These are phyloP conservation scores for Trachops cirrhosus DNA, from an alignment of 2,797 vertebrate genomes.

Conservation along the genomic window DNA sequence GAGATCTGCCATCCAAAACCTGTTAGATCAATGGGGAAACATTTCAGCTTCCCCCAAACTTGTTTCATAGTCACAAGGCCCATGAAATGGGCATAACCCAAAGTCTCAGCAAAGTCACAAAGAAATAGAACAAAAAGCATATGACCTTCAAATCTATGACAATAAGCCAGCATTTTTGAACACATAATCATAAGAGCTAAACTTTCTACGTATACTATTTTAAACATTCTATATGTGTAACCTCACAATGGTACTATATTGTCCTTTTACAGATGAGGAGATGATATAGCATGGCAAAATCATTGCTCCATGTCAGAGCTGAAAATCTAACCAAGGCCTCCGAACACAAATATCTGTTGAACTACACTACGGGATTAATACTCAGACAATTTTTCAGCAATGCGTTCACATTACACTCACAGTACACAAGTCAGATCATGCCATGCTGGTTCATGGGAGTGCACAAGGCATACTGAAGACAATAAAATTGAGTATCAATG, in stretches of 20 bases:
- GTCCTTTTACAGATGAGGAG: background rate
- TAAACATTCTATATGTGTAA: background rate
- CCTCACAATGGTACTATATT: background rate
- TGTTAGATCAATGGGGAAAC: background rate
- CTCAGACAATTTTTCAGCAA: background rate
- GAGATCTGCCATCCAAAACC: background rate
- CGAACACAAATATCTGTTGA: background rate
- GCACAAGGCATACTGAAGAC: accelerated
- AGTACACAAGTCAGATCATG: background rate
- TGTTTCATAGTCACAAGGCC: background rate
- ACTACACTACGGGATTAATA: background rate
- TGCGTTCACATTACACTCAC: background rate
- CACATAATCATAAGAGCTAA: background rate
- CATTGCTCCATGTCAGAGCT: background rate
- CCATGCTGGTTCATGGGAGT: background rate
- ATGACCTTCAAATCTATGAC: background rate
- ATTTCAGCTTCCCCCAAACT: background rate
- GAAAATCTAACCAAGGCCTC: background rate
- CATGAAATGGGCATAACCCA: background rate
- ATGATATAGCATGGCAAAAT: background rate
- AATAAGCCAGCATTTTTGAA: background rate
- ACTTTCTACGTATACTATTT: background rate
- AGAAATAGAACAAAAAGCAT: background rate
- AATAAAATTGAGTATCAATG: background rate
- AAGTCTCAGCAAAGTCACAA: background rate